Evolutionary conservation across 2,797 vertebrate genomes (phyloP).

Genomic region (Heterohyrax brucei): DNA sequence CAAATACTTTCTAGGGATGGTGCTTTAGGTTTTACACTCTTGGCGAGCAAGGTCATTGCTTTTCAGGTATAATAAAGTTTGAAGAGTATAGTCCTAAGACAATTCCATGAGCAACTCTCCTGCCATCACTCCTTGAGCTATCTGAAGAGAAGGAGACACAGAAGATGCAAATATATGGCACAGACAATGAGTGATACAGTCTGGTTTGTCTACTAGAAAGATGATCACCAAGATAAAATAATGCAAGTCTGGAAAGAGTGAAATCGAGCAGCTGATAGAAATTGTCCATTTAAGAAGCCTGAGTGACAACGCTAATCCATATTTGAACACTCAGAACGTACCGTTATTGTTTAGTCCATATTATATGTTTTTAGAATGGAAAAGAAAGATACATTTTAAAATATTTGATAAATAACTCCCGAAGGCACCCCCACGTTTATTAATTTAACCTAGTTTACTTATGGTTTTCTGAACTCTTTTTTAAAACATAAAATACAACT

Average conservation of each 20-base stretch:
- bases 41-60: neutral
- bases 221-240: neutral
- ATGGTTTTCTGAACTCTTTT: neutral
- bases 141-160: neutral
- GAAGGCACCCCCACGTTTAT: neutral
- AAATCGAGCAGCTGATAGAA: neutral
- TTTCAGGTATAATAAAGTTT: neutral
- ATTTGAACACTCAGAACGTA: neutral
- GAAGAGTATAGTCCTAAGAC: neutral
- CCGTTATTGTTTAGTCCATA: neutral
- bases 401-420: neutral
- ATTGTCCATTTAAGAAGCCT: neutral
- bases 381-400: neutral
- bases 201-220: neutral
- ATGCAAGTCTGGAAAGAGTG: too few species aligned
- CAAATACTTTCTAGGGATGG: neutral
- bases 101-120: neutral
- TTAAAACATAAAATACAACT: neutral
- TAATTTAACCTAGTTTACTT: constrained; percentile 29
- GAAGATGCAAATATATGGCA: neutral
- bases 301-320: neutral
- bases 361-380: neutral
- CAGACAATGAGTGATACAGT: neutral
- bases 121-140: neutral
- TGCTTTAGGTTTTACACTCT: neutral